Conservation (phyloP, 2,797 vertebrate genomes). For the Hippopotamyrus pictus region DNA sequence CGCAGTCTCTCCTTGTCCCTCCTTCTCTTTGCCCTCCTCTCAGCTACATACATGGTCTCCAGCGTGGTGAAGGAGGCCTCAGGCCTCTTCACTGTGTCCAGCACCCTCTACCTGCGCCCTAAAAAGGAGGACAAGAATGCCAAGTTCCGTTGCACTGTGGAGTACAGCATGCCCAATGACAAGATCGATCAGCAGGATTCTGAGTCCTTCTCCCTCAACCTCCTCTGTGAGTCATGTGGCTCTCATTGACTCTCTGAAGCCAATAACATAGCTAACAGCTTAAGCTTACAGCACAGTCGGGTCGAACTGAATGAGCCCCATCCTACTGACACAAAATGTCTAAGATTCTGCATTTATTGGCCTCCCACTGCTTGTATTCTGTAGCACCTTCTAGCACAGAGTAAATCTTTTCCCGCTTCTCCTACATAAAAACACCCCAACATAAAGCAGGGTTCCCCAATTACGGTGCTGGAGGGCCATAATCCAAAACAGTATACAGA, state of each 20-base stretch:
- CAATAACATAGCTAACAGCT: background rate
- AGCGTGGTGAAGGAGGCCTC: constrained; percentile 73
- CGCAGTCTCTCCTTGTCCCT: background rate
- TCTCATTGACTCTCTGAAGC: background rate
- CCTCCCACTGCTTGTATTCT: background rate
- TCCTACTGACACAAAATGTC: background rate
- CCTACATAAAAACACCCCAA: background rate
- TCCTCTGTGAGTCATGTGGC: constrained; percentile 72
- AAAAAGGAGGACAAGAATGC: constrained; percentile 66
- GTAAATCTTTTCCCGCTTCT: background rate
- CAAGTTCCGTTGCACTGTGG: constrained; percentile 64
- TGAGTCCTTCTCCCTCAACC: constrained; percentile 56
- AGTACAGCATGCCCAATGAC: constrained; percentile 57
- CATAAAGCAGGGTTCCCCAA: background rate
- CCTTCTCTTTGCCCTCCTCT: background rate
- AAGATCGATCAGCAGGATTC: constrained; percentile 52
- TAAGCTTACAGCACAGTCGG: background rate
- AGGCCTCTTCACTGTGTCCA: constrained; percentile 65
- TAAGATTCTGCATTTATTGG: background rate
- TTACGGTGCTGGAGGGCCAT: background rate
- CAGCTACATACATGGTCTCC: constrained; percentile 66
- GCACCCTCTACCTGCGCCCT: constrained; percentile 64
- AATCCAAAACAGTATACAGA: background rate
- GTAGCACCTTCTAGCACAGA: background rate
- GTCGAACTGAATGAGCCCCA: background rate